A percentile compares a stretch with the other conserved stretches of the same genome.
These are phyloP conservation scores for Acleris laterana DNA, from an alignment of 2,888 invertebrate genomes.

Conservation along the genomic window DNA sequence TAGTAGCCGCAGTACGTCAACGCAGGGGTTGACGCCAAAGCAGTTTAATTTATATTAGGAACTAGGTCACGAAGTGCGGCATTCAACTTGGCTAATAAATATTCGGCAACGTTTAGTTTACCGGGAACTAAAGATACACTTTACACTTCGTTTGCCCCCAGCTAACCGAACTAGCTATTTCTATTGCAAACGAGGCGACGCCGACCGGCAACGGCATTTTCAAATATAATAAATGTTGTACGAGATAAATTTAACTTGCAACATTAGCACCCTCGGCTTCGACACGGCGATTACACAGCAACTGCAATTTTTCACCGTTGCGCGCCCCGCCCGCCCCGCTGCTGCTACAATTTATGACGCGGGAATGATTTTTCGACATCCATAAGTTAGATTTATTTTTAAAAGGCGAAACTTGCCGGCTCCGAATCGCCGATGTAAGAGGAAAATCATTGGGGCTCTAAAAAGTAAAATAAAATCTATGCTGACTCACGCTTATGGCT, in stretches of 20 bases:
- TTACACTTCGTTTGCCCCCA: background rate
- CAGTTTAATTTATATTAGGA: constrained; percentile 36
- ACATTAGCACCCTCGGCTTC: constrained; percentile 78
- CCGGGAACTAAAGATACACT: constrained; percentile 40
- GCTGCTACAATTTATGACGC: constrained; percentile 77
- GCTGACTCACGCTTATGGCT: constrained; percentile 39
- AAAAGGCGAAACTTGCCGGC: constrained; percentile 65
- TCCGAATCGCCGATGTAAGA: constrained; percentile 53
- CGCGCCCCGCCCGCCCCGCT: constrained; percentile 62
- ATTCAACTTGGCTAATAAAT: constrained; percentile 31
- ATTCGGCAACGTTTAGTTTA: constrained; percentile 40
- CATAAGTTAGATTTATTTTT: constrained; percentile 77
- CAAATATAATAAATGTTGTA: constrained; percentile 72
- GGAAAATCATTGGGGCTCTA: constrained; percentile 40
- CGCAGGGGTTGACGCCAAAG: constrained; percentile 39
- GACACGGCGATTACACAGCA: constrained; percentile 72
- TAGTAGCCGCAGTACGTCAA: constrained; percentile 51
- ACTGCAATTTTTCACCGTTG: constrained; percentile 78
- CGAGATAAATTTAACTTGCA: constrained; percentile 75
- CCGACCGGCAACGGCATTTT: constrained; percentile 50
- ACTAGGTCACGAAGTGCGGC: constrained; percentile 29
- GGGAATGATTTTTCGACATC: constrained; percentile 80
- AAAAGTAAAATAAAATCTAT: constrained; percentile 36
- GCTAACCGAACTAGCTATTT: constrained; percentile 38
- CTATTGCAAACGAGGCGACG: constrained; percentile 52